phyloP scores from a whole-genome alignment of 30 jellyfish, hydroid and myxozoan species.

The Catostylus mosaicus region DNA sequence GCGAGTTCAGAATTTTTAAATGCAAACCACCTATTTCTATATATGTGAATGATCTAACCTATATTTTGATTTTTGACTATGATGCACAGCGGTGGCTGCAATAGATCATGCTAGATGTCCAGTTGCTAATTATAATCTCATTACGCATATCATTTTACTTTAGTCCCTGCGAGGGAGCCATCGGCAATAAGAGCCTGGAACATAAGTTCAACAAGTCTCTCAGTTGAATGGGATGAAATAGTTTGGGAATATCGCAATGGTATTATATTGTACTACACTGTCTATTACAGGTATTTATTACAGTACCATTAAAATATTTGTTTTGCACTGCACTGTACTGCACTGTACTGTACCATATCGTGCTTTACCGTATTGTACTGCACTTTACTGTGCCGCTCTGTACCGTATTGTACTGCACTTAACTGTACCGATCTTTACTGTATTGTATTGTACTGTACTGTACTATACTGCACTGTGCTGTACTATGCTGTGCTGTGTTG shows the following conservation, averaged over 20 bases:
- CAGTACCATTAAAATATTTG: not conserved
- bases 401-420: no score
- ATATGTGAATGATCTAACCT: no score
- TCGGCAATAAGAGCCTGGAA: conserved; percentile 30
- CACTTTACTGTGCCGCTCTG: no score
- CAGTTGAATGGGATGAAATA: conserved; percentile 43
- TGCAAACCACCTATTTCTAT: no score
- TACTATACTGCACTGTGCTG: no score
- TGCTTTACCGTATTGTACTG: not conserved
- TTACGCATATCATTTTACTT: not conserved
- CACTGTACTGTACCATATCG: not conserved
- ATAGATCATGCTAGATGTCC: no score
- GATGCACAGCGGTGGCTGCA: no score
- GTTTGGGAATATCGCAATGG: conserved; percentile 71
- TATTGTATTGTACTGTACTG: no score
- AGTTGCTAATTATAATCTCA: no score
- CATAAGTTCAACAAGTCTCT: conserved; percentile 36
- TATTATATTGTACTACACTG: not conserved
- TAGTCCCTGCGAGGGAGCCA: conserved; percentile 62
- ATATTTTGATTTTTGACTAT: no score
- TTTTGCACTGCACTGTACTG: not conserved
- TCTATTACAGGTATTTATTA: conserved; percentile 51
- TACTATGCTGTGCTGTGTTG: no score
- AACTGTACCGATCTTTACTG: not conserved
- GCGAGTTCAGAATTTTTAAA: no score